These are phyloP conservation scores for Pempheris klunzingeri DNA, from an alignment of 2,797 vertebrate species.

Conservation along the genomic window DNA sequence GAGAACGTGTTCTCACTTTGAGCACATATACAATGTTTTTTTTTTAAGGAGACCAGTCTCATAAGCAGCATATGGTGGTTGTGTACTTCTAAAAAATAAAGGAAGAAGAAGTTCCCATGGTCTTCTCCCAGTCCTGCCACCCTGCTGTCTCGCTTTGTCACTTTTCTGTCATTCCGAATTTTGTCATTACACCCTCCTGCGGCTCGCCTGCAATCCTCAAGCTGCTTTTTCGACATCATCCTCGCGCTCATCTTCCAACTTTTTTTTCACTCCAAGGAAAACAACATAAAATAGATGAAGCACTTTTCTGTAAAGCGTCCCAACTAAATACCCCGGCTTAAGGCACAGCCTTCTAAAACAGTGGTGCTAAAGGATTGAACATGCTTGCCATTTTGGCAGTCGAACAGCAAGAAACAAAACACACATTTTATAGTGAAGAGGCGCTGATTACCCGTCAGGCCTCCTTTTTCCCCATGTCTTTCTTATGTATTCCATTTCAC, in stretches of 20 bases:
- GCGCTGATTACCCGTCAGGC: too few relatives aligned
- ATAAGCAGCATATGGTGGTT: constrained; percentile 8
- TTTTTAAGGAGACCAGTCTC: constrained; percentile 14
- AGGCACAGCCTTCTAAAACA: not conserved
- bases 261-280: constrained; percentile 2
- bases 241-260: constrained; percentile 22
- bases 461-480: too few relatives aligned
- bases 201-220: constrained; percentile 33
- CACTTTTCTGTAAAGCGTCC: constrained; percentile 2
- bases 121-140: constrained; percentile 22
- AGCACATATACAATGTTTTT: not conserved
- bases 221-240: constrained; percentile 37
- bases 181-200: constrained; percentile 56
- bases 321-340: constrained; percentile 7
- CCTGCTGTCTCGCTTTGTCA: constrained; percentile 34
- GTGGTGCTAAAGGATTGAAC: not conserved
- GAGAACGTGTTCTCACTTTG: constrained; percentile 1
- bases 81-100: not conserved
- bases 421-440: not conserved
- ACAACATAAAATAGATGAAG: not conserved
- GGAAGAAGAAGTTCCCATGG: not conserved
- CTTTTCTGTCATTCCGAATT: constrained; percentile 38
- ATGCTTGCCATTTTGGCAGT: constrained; percentile 8
- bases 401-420: not conserved
- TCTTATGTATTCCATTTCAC: not conserved